These are phyloP conservation scores for Melanostoma mellinum DNA, from an alignment of 2,888 invertebrate genomes.

Conservation along the genomic window DNA sequence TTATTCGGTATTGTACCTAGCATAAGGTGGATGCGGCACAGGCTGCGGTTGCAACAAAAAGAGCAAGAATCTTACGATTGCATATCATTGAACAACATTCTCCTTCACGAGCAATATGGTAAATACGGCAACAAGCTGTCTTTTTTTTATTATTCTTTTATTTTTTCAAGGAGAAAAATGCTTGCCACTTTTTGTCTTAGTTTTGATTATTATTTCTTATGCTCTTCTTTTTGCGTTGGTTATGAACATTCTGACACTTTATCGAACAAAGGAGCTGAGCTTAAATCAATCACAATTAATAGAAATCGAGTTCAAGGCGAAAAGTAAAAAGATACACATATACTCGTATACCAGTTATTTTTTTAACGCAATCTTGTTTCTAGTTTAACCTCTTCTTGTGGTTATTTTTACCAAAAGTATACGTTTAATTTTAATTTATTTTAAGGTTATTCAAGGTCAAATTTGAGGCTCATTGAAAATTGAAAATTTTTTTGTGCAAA, in stretches of 20 bases:
- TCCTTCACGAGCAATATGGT: slow-evolving; percentile 58
- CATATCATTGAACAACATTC: slow-evolving; percentile 64
- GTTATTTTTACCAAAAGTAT: no score
- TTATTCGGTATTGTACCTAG: slow-evolving; percentile 70
- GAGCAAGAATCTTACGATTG: slow-evolving; percentile 59
- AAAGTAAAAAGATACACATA: background rate
- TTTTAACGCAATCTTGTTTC: background rate
- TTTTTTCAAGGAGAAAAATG: slow-evolving; percentile 8
- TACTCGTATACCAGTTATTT: slow-evolving; percentile 9
- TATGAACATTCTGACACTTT: slow-evolving; percentile 70
- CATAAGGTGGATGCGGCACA: slow-evolving; percentile 48
- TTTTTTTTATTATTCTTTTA: background rate
- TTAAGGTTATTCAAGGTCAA: no score
- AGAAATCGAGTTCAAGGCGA: slow-evolving; percentile 53
- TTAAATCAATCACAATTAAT: slow-evolving; percentile 72
- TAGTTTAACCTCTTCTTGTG: background rate
- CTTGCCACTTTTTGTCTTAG: slow-evolving; percentile 26
- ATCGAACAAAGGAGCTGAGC: slow-evolving; percentile 59
- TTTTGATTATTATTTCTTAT: slow-evolving; percentile 38
- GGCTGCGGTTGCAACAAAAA: slow-evolving; percentile 38
- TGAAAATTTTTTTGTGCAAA: no score
- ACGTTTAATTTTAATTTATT: no score
- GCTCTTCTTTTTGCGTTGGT: slow-evolving; percentile 30
- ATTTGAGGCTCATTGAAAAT: no score
- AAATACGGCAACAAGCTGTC: slow-evolving; percentile 61